Base-by-base conservation (phyloP, 2,888 invertebrate genomes). In the Hydriomena furcata region DNA sequence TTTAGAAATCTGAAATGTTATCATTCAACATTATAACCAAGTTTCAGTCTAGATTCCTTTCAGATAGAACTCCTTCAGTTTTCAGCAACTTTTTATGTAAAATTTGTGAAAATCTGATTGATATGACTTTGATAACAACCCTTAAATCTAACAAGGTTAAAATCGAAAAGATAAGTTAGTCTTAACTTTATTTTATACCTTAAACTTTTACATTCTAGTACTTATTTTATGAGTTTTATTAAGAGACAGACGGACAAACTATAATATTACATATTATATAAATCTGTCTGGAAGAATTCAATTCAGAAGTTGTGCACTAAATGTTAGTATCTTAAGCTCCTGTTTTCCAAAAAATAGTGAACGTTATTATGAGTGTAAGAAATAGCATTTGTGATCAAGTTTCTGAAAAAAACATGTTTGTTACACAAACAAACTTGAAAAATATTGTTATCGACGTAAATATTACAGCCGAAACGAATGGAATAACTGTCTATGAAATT, bases 91-190 rank as follows among this genome's bases (percentile, higher is more conserved):
- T 46, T 51, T 46, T 46, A 46, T 37, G 42, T 47, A 37, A 48
- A 48, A 53, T 40, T 38, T 45, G 31, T 46, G 41, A 32, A 35
- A 34, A 27, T 41, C 27, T 31, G 25, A 32, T 46, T 42, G 42
- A 46, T 46, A 52, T 32, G 25, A 46, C 42, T 47, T 42, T 23
- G 34, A 32, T 52, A 52, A 52, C 21, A 38, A 8, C 27, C 32
- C 27, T 37, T 42, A n/a, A 13, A 31, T 25, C 31, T 41, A 42
- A 46, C 24, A 47, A 47, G 28, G 34, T 32, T 28, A 17, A 40
- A 34, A 21, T 27, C 42, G 20, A 36, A 41, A 13, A 27, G 12
- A 31, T 20, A 46, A 30, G 23, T 48, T 48, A 41, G 48, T 31
- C 41, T 48, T 21, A n/a, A 49, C 25, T 35, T 47, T n/a, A 13